Evolutionary conservation across 2,113 vertebrate genomes (phyloP), one percentile per base, ranked within the genome.

Genomic region (Scomber scombrus): DNA sequence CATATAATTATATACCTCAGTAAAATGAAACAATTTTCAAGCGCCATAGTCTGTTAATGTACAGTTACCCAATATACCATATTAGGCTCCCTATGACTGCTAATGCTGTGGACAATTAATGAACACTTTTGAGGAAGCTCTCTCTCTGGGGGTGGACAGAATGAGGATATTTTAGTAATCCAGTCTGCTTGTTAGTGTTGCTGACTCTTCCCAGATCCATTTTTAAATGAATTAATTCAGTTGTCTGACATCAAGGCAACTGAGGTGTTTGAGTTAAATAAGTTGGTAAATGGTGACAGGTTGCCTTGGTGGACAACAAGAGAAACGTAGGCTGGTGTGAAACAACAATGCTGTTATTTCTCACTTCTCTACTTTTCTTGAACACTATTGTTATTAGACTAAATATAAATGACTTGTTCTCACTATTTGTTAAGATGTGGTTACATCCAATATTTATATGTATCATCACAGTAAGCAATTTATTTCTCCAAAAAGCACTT

Each of bases 311-410:
- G 75, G 85, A 88, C 83, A 78, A 76, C 65, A 79, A 87, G 62
- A 79, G 71, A 87, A 70, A 86, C 47, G 87, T 91, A 84, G 90
- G 87, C 76, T 87, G 86, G 91, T 89, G 89, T 83, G 84, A 93
- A 87, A 62, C 76, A 78, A 85, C 82, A 91, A 71, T 49, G 64
- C 81, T 63, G 82, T 87, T 88, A 79, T 86, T 87, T 79, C 64
- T 76, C 75, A 69, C 69, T 63, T 74, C 75, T 80, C 66, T 43
- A 7, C 31, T 47, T 88, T 68, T 51, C 74, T 69, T 67, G 13
- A 68, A 84, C 75, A 79, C 67, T 40, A 77, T 49, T 65, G 70
- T 73, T 62, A 72, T 52, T 47, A 65, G 55, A 80, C 54, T 84
- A 71, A 84, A 78, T 75, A 57, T 45, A 75, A 46, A 57, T 50